phyloP scores from a whole-genome alignment of 2,113 vertebrate genomes.

The Mormyrus iriodes region DNA sequence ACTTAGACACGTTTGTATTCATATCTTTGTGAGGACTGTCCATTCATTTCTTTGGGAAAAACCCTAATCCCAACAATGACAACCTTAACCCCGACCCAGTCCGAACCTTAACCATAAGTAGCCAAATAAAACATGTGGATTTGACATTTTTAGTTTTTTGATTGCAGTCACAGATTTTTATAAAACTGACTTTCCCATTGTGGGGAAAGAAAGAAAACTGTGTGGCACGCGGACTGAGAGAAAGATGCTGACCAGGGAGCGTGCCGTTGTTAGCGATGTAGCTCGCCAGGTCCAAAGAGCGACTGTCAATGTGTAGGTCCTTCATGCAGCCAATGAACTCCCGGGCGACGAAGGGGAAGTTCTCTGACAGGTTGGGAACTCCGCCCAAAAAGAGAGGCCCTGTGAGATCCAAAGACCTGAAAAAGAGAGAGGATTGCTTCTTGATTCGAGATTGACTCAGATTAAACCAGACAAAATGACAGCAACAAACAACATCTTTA shows the following conservation, averaged over 20 bases:
- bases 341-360: slow-evolving; percentile 82
- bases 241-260: slow-evolving; percentile 65
- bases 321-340: slow-evolving; percentile 95
- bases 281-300: slow-evolving; percentile 80
- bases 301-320: slow-evolving; percentile 88
- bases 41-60: not conserved
- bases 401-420: slow-evolving; percentile 91
- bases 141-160: not conserved
- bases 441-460: not conserved
- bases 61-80: not conserved
- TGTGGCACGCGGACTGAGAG: not conserved
- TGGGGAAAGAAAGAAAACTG: not conserved
- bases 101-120: not conserved
- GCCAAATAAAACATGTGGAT: not conserved
- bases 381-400: slow-evolving; percentile 92
- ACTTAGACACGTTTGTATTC: not conserved
- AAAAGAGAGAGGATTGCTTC: slow-evolving; percentile 19
- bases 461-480: not conserved
- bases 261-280: slow-evolving; percentile 95
- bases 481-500: not conserved
- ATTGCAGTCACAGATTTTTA: not conserved
- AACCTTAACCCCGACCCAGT: not conserved
- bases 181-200: not conserved
- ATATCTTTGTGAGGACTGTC: not conserved
- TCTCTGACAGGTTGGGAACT: slow-evolving; percentile 90